Conservation (phyloP, 2,797 vertebrate species). For the Pangasius djambal region DNA sequence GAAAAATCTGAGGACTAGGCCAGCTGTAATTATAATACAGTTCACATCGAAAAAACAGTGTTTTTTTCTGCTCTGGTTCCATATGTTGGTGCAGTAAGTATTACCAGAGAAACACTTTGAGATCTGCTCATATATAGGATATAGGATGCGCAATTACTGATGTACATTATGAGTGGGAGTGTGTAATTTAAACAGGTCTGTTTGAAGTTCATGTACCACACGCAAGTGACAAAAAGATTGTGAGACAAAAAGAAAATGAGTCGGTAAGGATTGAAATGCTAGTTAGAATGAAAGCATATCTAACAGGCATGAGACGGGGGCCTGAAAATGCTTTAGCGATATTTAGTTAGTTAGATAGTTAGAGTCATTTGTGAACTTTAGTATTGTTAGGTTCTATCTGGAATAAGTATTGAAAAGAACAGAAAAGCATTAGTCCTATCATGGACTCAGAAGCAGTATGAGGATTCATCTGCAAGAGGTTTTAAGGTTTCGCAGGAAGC, state of each 20-base stretch:
- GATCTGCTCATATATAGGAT: no score
- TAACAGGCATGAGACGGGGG: not conserved
- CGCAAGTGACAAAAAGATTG: not conserved
- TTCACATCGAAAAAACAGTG: not conserved
- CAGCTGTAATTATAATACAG: conserved; percentile 1
- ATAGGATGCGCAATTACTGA: not conserved
- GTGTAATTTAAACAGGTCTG: not conserved
- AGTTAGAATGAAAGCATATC: not conserved
- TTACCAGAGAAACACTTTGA: not conserved
- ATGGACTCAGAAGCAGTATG: not conserved
- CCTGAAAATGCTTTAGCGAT: not conserved
- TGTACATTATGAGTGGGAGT: not conserved
- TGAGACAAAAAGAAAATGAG: not conserved
- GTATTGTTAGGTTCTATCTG: not conserved
- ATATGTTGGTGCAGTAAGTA: not conserved
- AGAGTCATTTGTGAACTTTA: not conserved
- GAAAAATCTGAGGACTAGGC: not conserved
- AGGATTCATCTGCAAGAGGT: not conserved
- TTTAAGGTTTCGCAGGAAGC: not conserved
- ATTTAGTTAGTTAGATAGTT: not conserved
- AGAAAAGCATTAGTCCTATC: not conserved
- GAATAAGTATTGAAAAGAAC: not conserved
- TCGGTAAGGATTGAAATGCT: not conserved
- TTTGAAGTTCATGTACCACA: not conserved
- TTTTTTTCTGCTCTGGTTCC: not conserved